phyloP scores from a whole-genome alignment of 2,888 invertebrate species.

The Quadriops clusia region DNA sequence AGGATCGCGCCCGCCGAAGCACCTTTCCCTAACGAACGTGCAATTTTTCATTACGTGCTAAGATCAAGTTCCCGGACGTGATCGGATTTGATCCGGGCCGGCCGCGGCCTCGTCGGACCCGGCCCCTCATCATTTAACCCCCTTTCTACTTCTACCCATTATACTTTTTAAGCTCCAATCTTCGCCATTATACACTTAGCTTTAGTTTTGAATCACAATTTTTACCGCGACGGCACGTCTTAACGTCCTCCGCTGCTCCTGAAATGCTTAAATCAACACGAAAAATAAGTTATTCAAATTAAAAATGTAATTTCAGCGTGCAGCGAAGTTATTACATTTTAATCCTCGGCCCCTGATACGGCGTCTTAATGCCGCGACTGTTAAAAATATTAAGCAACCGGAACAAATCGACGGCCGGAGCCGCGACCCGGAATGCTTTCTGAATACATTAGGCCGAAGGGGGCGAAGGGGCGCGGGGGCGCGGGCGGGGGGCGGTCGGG shows the following conservation, averaged over 20 bases:
- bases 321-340: conserved; percentile 40
- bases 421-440: conserved; percentile 23
- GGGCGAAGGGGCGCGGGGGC: too few species aligned
- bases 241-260: conserved; percentile 41
- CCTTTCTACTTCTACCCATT: conserved; percentile 41
- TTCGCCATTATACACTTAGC: conserved; percentile 61
- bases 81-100: conserved; percentile 36
- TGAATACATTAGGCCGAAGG: conserved; percentile 39
- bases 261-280: conserved; percentile 58
- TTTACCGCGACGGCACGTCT: conserved; percentile 59
- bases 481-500: too few species aligned
- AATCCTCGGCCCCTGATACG: conserved; percentile 31
- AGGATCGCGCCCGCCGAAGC: not conserved
- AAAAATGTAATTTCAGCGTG: conserved; percentile 51
- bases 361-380: conserved; percentile 31
- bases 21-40: conserved; percentile 28
- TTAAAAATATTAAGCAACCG: conserved; percentile 38
- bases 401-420: conserved; percentile 33
- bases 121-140: conserved; percentile 33
- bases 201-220: conserved; percentile 60
- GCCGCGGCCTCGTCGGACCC: conserved; percentile 17
- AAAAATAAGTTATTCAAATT: conserved; percentile 61
- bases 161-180: conserved; percentile 64
- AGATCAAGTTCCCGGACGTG: conserved; percentile 46
- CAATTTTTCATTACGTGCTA: conserved; percentile 60